Evolutionary conservation across 2,888 invertebrate species (phyloP).

Genomic region (Sphaerophoria taeniata): DNA sequence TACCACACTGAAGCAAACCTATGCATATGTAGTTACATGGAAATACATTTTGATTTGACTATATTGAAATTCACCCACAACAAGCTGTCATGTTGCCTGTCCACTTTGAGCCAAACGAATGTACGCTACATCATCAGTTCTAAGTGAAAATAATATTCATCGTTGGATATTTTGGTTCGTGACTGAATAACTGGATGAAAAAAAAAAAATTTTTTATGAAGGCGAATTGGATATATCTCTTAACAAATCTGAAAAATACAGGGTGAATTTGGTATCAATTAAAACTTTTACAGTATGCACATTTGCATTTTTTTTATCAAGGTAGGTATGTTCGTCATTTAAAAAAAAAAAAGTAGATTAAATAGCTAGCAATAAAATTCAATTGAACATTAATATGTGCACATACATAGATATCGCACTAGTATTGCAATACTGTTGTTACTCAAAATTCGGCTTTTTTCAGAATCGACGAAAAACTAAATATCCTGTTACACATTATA

Average conservation of each 20-base stretch:
- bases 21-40: too few species aligned
- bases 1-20: conserved; percentile 5
- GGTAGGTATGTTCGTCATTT: too few species aligned
- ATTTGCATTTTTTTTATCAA: too few species aligned
- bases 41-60: neutral
- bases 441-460: too few species aligned
- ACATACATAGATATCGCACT: too few species aligned
- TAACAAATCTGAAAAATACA: neutral
- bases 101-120: conserved; percentile 29
- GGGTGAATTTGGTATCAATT: neutral
- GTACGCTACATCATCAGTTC: conserved; percentile 28
- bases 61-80: conserved; percentile 32
- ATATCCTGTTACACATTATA: too few species aligned
- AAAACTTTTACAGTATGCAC: too few species aligned
- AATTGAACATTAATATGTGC: too few species aligned
- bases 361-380: too few species aligned
- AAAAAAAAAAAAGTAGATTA: too few species aligned
- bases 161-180: conserved; percentile 29
- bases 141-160: conserved; percentile 34
- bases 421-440: too few species aligned
- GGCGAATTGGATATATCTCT: conserved; percentile 1
- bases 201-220: conserved; percentile 9
- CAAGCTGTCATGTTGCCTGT: conserved; percentile 59
- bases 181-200: conserved; percentile 38
- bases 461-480: too few species aligned